phyloP scores from a whole-genome alignment of 1,140 invertebrate genomes.

The Trachymyrmex septentrionalis region DNA sequence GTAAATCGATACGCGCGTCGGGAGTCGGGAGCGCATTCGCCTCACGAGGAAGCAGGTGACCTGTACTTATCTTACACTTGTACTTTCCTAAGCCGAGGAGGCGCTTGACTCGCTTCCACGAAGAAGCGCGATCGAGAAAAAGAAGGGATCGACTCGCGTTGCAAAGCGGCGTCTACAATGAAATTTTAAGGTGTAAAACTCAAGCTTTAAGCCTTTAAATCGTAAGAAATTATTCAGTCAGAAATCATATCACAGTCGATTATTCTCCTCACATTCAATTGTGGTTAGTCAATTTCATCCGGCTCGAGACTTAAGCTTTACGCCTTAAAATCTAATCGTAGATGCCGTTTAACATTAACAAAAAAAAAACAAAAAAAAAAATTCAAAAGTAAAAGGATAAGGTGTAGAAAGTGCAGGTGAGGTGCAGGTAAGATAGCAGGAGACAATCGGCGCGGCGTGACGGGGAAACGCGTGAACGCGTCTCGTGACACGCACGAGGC shows the following conservation, averaged over 20 bases:
- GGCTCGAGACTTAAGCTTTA: too few relatives aligned
- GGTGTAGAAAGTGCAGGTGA: neutral
- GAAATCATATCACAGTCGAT: too few relatives aligned
- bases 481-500: slow-evolving; percentile 62
- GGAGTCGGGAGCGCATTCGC: neutral
- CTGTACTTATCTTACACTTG: neutral
- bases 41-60: neutral
- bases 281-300: too few relatives aligned
- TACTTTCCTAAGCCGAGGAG: neutral
- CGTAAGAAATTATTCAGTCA: too few relatives aligned
- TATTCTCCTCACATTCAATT: too few relatives aligned
- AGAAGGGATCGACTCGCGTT: neutral
- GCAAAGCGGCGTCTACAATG: neutral
- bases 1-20: slow-evolving; percentile 36
- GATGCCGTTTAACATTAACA: too few relatives aligned
- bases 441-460: neutral
- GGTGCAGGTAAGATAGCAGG: neutral
- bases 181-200: too few relatives aligned
- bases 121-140: neutral
- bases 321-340: too few relatives aligned
- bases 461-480: slow-evolving; percentile 9
- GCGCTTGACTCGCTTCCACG: neutral
- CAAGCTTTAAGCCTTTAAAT: too few relatives aligned
- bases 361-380: too few relatives aligned
- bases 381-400: neutral